Evolutionary conservation across 1,140 invertebrate species (phyloP), one percentile per base, ranked within the genome.

Genomic region (Oscheius sp.): DNA sequence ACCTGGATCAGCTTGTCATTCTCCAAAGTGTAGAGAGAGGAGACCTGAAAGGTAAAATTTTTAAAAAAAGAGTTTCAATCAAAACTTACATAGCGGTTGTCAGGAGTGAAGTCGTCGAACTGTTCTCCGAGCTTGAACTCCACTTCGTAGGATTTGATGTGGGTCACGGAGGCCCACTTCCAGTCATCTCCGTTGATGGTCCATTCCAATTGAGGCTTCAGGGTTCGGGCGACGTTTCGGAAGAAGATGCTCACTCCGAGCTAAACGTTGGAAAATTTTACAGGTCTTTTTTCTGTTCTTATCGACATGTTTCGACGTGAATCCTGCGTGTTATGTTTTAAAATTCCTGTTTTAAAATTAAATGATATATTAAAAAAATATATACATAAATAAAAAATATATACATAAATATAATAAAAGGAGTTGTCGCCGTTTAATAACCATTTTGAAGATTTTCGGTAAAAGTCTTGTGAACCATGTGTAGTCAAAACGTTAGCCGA

Each of bases 31-130:
- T 52, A 67, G 36, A 28, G n/a, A 49, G 34, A 46, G 20, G 15
- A 58, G 31, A 67, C 13, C 18, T 80, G 58, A 20, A 34, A 77
- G 15, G 23, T 23, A 45, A 45, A 70, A 35, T 10, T 23, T 23
- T 76, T 28, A 15, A 7, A 18, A 2, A 35, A 55, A 29, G 36
- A n/a, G 34, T 46, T n/a, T 59, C 42, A 36, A 18, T 7, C 23
- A n/a, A 15, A 23, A 45, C 42, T 92, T 20, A 94, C 92, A 82
- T 89, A 90, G 38, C 91, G 87, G 7, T 91, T 92, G 84, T 94
- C 92, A 20, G 90, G 87, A 4, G 92, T 93, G 75, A 90, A 90
- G 79, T 94, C 91, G 13, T 92, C 91, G 84, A 94, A 92, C 83
- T 92, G 91, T 76, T 91, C 89, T 23, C 90, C 91, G 2, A 91